Evolutionary conservation across 2,888 invertebrate genomes (phyloP).

Genomic region (Drosophila formosana): DNA sequence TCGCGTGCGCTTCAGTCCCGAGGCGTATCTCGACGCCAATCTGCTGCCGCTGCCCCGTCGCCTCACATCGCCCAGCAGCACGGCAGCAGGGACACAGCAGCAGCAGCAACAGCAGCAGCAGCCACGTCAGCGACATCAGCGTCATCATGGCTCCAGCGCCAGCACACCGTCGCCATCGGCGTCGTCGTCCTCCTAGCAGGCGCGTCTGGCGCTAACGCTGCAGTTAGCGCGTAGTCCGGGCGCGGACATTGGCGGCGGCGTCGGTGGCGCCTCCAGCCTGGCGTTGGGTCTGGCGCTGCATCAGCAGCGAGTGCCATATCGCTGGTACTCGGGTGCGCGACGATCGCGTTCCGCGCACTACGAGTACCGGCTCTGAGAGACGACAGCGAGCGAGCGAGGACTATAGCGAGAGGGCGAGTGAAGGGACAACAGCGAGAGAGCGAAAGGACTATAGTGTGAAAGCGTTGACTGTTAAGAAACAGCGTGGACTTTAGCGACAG

Average conservation of each 20-base stretch:
- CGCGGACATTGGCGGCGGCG: conserved; percentile 67
- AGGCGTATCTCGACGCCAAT: conserved; percentile 88
- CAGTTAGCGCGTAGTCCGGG: conserved; percentile 83
- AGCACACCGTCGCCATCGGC: conserved; percentile 76
- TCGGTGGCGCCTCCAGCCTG: conserved; percentile 33
- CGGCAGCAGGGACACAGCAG: conserved; percentile 1
- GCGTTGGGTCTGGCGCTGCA: conserved; percentile 53
- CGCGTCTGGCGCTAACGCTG: conserved; percentile 74
- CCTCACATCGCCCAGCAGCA: conserved; percentile 58
- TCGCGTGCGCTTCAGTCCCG: conserved; percentile 92
- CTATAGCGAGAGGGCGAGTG: too few species aligned
- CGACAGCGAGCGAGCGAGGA: conserved; percentile 1
- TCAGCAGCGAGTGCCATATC: conserved; percentile 79
- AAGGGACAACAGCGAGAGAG: too few species aligned
- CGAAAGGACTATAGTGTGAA: background rate
- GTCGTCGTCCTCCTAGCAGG: conserved; percentile 84
- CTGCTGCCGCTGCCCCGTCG: conserved; percentile 50
- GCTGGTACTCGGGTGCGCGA: conserved; percentile 84
- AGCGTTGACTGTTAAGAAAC: too few species aligned
- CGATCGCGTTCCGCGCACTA: conserved; percentile 85
- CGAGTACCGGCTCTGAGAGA: conserved; percentile 83
- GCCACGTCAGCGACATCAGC: conserved; percentile 42
- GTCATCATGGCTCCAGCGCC: conserved; percentile 55
- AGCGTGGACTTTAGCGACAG: too few species aligned
- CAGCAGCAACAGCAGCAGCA: conserved; percentile 43